Percentiles rank a stretch among this genome's conserved stretches.
These are phyloP conservation scores for Glyphotaelius pellucidus DNA, from an alignment of 2,888 invertebrate species.

Conservation along the genomic window DNA sequence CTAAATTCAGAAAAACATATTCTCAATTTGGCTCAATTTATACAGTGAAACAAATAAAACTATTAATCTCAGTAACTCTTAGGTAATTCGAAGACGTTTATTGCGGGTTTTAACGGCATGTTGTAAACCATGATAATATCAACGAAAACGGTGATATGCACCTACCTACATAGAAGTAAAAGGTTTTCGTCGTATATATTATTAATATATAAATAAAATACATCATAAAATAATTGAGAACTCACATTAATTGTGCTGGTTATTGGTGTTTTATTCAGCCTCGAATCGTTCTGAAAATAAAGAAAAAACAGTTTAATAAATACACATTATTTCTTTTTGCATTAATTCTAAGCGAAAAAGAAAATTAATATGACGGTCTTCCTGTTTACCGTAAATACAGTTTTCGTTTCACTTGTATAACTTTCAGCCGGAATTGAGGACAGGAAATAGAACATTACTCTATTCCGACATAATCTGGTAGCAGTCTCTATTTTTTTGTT, in stretches of 20 bases:
- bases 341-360: neutral
- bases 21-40: neutral
- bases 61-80: conserved; percentile 51
- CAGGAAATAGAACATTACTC: conserved; percentile 48
- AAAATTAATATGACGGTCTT: neutral
- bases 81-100: conserved; percentile 46
- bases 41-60: conserved; percentile 38
- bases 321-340: neutral
- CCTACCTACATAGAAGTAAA: neutral
- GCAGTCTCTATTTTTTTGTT: conserved; percentile 20
- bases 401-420: conserved; percentile 29
- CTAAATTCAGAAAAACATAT: no score
- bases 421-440: conserved; percentile 39
- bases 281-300: conserved; percentile 37
- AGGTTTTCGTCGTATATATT: neutral
- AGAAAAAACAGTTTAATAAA: neutral
- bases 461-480: conserved; percentile 52
- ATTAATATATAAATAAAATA: neutral
- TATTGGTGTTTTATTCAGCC: neutral
- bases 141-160: conserved; percentile 4
- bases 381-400: conserved; percentile 24
- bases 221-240: neutral
- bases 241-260: conserved; percentile 15
- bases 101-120: neutral
- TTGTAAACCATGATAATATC: conserved; percentile 16